These are phyloP conservation scores for Coecobrya sp. DNA, from an alignment of 2,888 invertebrate species.

Conservation along the genomic window DNA sequence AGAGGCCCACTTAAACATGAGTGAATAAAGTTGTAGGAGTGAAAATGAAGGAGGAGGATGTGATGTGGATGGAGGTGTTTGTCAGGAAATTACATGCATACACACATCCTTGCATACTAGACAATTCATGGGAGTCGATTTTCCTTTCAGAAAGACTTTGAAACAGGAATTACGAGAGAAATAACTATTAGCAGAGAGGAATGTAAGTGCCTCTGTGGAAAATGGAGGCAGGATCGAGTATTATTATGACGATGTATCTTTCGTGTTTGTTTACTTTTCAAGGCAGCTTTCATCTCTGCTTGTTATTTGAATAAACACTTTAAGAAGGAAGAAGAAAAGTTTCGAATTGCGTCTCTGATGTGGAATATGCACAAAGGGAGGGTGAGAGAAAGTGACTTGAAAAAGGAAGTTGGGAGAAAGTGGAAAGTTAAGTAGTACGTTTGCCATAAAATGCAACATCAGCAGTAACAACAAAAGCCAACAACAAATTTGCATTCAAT, in stretches of 20 bases:
- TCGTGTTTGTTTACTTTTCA: constrained; percentile 53
- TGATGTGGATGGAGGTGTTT: constrained; percentile 39
- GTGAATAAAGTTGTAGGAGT: constrained; percentile 1
- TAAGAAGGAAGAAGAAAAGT: not conserved
- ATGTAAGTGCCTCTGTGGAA: not conserved
- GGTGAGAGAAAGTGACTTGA: not conserved
- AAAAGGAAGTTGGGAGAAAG: constrained; percentile 29
- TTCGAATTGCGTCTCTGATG: constrained; percentile 27
- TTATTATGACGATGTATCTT: constrained; percentile 45
- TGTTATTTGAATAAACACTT: constrained; percentile 61
- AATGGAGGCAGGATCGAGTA: not conserved
- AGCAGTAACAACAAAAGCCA: constrained; percentile 17
- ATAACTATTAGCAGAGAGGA: not conserved
- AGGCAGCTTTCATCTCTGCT: constrained; percentile 16
- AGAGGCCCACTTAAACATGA: constrained; percentile 23
- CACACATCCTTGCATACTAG: constrained; percentile 23
- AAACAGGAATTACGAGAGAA: not conserved
- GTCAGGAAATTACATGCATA: constrained; percentile 60
- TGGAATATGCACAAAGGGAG: not conserved
- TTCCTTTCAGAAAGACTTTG: constrained; percentile 26
- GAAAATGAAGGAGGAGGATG: not conserved
- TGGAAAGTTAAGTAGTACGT: constrained; percentile 44
- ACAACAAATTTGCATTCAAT: constrained; percentile 52
- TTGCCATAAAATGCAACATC: constrained; percentile 41
- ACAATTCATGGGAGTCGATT: constrained; percentile 1